Evolutionary conservation across 2,888 invertebrate species (phyloP).

Genomic region (Hemistola chrysoprasaria): DNA sequence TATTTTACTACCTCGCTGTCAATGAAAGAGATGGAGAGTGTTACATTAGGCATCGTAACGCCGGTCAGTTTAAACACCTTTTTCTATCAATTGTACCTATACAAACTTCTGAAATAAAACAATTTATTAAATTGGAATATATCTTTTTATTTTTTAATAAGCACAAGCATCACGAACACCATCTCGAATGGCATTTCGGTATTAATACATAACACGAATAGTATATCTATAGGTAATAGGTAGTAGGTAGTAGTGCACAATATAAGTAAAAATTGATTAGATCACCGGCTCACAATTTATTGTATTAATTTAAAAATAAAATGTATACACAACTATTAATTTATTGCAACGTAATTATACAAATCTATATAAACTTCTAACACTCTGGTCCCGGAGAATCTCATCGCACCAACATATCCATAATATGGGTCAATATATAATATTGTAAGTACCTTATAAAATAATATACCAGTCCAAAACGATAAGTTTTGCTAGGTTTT

Average conservation of each 20-base stretch:
- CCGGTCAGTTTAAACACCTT: too few species aligned
- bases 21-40: too few species aligned
- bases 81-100: too few species aligned
- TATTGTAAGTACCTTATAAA: too few species aligned
- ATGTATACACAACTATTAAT: constrained; percentile 19
- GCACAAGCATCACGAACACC: constrained; percentile 66
- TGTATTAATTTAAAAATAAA: constrained; percentile 38
- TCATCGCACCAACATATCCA: constrained; percentile 47
- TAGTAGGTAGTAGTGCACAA: constrained; percentile 56
- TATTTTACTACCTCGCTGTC: too few species aligned
- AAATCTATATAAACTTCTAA: constrained; percentile 47
- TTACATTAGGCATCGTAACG: too few species aligned
- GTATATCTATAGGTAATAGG: constrained; percentile 44
- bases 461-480: too few species aligned
- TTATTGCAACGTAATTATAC: constrained; percentile 53
- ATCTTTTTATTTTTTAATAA: constrained; percentile 55
- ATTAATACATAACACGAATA: constrained; percentile 50
- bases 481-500: too few species aligned
- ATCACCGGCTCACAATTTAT: constrained; percentile 63
- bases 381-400: constrained; percentile 63
- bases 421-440: constrained; percentile 24
- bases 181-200: constrained; percentile 27
- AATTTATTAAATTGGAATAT: constrained; percentile 33
- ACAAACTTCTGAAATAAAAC: constrained; percentile 33
- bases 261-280: constrained; percentile 57